These are phyloP conservation scores for Apeira syringaria DNA, from an alignment of 2,888 invertebrate genomes.

Conservation along the genomic window DNA sequence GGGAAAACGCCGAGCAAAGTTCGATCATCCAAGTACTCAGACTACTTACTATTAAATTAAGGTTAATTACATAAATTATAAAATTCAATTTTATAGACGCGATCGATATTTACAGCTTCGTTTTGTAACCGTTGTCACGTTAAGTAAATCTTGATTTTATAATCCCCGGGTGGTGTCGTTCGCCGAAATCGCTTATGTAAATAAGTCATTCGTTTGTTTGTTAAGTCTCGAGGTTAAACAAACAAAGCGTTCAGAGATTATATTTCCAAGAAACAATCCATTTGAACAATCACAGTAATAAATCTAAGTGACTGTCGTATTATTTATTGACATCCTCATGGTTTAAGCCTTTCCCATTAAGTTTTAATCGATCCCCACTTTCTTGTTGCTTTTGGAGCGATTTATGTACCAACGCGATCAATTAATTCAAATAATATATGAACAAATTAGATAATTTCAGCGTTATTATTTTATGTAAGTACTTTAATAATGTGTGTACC, in stretches of 20 bases:
- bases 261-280: constrained; percentile 49
- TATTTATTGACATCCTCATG: constrained; percentile 16
- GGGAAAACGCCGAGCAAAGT: no score
- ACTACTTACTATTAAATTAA: neutral
- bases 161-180: constrained; percentile 52
- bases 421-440: no score
- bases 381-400: no score
- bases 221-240: constrained; percentile 48
- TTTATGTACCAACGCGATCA: no score
- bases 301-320: constrained; percentile 36
- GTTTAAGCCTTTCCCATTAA: constrained; percentile 5
- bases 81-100: constrained; percentile 15
- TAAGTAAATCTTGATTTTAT: constrained; percentile 53
- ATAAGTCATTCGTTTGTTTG: constrained; percentile 49
- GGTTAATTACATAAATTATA: neutral
- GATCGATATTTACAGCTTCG: constrained; percentile 44
- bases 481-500: no score
- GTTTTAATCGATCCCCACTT: neutral
- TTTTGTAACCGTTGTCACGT: constrained; percentile 49
- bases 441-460: no score
- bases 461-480: no score
- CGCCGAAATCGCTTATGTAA: constrained; percentile 61
- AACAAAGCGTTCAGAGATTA: constrained; percentile 42
- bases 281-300: constrained; percentile 37
- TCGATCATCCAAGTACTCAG: no score